These are phyloP conservation scores for Calameuta pallipes DNA, from an alignment of 2,888 invertebrate genomes.

Conservation along the genomic window DNA sequence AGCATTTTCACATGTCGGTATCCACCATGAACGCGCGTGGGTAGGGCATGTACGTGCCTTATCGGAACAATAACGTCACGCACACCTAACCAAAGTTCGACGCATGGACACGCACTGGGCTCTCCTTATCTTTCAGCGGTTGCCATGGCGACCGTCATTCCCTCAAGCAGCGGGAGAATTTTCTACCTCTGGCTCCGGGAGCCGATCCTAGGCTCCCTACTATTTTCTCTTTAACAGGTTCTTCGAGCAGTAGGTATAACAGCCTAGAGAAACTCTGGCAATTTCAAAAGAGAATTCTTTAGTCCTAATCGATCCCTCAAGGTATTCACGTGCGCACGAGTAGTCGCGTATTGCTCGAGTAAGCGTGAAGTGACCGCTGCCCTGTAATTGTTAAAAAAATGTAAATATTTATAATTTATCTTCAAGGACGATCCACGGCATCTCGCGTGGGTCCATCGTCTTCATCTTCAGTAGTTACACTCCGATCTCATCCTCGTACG, in stretches of 20 bases:
- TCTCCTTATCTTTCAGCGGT: conserved; percentile 13
- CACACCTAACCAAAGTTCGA: not conserved
- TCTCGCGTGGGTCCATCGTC: not conserved
- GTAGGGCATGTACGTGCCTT: not conserved
- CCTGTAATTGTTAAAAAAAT: not conserved
- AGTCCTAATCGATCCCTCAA: not conserved
- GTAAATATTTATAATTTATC: not conserved
- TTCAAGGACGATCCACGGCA: not conserved
- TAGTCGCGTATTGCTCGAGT: not conserved
- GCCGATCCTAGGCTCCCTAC: not conserved
- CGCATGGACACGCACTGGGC: not conserved
- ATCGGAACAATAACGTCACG: not conserved
- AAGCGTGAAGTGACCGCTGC: not conserved
- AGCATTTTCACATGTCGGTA: not conserved
- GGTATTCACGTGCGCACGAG: not conserved
- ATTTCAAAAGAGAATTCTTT: not conserved
- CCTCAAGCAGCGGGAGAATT: not conserved
- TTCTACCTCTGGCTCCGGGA: not conserved
- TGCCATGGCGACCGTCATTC: conserved; percentile 7
- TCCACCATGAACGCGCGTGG: not conserved
- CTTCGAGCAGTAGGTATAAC: not conserved
- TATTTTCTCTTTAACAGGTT: not conserved
- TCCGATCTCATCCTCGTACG: not conserved
- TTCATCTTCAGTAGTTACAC: not conserved
- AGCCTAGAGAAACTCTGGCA: not conserved